These are phyloP conservation scores for Zoanthus gigantus DNA, from an alignment of 92 coral and sea anemone species.

Conservation along the genomic window DNA sequence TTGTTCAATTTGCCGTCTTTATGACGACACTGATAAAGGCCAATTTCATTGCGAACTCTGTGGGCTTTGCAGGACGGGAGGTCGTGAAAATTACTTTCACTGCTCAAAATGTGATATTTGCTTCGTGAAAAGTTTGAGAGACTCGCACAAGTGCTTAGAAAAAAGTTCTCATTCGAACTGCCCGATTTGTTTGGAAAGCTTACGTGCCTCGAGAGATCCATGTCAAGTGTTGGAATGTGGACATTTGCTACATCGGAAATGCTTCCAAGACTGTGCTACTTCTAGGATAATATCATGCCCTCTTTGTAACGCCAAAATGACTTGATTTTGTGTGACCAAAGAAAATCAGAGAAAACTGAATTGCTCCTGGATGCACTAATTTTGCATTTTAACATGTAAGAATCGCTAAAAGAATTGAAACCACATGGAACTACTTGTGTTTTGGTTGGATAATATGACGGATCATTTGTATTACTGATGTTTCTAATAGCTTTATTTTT, in stretches of 20 bases:
- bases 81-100: conserved; percentile 87
- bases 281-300: conserved; percentile 71
- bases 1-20: conserved; percentile 86
- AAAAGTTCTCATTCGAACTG: conserved; percentile 89
- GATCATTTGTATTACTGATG: too few species aligned
- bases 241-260: conserved; percentile 85
- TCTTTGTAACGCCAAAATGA: conserved; percentile 70
- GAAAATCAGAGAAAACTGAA: background rate
- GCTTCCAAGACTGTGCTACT: conserved; percentile 76
- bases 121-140: conserved; percentile 62
- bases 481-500: too few species aligned
- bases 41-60: conserved; percentile 94
- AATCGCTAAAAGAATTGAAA: too few species aligned
- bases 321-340: background rate
- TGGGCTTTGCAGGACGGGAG: conserved; percentile 93
- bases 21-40: conserved; percentile 92
- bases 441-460: too few species aligned
- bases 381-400: too few species aligned
- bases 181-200: conserved; percentile 89
- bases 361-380: too few species aligned
- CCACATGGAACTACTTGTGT: too few species aligned
- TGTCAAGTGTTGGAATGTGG: conserved; percentile 93
- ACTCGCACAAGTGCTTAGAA: conserved; percentile 85
- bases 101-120: conserved; percentile 92
- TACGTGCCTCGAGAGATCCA: conserved; percentile 86